Base-by-base conservation (phyloP, 2,113 vertebrate species). In the Hymenochirus boettgeri region DNA sequence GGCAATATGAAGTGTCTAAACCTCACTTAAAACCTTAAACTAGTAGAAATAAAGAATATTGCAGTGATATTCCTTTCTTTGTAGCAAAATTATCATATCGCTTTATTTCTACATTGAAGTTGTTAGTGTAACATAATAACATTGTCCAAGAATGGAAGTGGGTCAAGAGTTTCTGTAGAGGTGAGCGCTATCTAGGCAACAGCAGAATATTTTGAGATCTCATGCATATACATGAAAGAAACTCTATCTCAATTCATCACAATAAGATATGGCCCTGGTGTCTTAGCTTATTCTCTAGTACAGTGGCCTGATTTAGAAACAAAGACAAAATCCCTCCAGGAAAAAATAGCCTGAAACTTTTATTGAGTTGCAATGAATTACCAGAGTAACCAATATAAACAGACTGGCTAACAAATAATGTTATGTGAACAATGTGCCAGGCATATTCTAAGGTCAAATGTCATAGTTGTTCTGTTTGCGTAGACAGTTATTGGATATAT, bases 151-250 rank as follows among this genome's bases (percentile, higher is more conserved):
- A 39, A 42, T 15, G 2, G 3, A 1, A 42, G 7, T 12, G 11
- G 39, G 39, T 15, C 11, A 15, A n/a, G 39, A 42, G 39, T 42
- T 42, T 12, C 11, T n/a, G 15, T 42, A 42, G 17, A 42, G 17
- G 39, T 39, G 35, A 39, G 17, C 2, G n/a, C 11, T 42, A 42
- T 42, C 39, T 42, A 42, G 39, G 39, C 39, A 42, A 15, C 39
- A 42, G 29, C 29, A 31, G 39, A 13, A 18, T 42, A 42, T 42
- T 42, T 15, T 42, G 52, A 55, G 52, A 29, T 27, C 52, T 55
- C 52, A 55, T 55, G 15, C 25, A 29, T 55, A 55, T 53, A 53
- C 26, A 55, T 55, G 25, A n/a, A 29, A n/a, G 26, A 31, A 17
- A 55, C 52, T 31, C n/a, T 7, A 27, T 31, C 15, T 55, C 17